These are phyloP conservation scores for Toxonevra muliebris DNA, from an alignment of 2,888 invertebrate species.

Conservation along the genomic window DNA sequence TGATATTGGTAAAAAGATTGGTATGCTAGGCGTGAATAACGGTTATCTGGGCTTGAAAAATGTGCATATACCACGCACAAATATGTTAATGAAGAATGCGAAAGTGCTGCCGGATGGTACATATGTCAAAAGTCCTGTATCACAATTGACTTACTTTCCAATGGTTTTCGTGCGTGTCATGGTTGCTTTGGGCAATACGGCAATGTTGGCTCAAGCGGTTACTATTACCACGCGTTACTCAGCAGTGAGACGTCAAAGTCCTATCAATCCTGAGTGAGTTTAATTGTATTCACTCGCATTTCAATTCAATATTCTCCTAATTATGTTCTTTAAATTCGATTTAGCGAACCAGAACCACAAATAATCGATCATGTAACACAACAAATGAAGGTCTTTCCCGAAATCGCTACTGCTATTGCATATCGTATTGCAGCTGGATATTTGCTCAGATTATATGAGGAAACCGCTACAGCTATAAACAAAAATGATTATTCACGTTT, in stretches of 20 bases:
- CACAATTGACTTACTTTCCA: constrained; percentile 81
- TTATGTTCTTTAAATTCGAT: constrained; percentile 39
- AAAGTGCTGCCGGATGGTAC: constrained; percentile 91
- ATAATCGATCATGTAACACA: constrained; percentile 92
- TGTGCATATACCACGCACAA: constrained; percentile 84
- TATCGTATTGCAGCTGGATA: constrained; percentile 76
- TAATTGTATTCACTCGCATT: not conserved
- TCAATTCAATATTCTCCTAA: not conserved
- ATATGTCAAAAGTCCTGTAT: constrained; percentile 80
- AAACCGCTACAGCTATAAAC: constrained; percentile 78
- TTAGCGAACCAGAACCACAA: constrained; percentile 82
- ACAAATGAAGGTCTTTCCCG: constrained; percentile 87
- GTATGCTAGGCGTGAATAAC: constrained; percentile 89
- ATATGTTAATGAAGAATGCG: constrained; percentile 92
- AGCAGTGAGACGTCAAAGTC: constrained; percentile 86
- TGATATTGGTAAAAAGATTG: constrained; percentile 92
- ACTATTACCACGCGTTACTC: constrained; percentile 91
- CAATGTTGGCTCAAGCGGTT: constrained; percentile 79
- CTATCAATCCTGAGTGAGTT: constrained; percentile 77
- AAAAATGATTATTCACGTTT: constrained; percentile 79
- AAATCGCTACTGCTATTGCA: constrained; percentile 80
- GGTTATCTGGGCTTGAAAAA: constrained; percentile 88
- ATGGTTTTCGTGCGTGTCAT: constrained; percentile 91
- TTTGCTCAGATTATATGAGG: constrained; percentile 76
- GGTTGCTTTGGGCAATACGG: constrained; percentile 77